phyloP scores from a whole-genome alignment of 2,888 invertebrate genomes.

The Parascotia fuliginaria region DNA sequence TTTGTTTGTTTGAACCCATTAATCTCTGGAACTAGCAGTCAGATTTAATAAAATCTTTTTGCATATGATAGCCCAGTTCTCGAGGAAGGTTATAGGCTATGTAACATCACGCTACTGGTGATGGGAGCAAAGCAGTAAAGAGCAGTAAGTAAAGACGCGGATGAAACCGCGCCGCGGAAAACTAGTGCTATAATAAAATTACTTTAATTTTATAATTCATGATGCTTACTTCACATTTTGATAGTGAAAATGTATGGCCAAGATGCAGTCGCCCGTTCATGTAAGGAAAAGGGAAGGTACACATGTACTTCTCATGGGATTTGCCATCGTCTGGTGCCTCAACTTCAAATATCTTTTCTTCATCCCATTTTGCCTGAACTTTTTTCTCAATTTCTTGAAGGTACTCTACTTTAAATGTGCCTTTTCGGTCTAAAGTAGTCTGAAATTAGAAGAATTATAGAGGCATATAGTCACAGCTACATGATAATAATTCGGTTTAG shows the following conservation, averaged over 20 bases:
- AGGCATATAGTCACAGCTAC: not conserved
- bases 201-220: too few relatives aligned
- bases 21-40: too few relatives aligned
- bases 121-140: too few relatives aligned
- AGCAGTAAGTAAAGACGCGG: too few relatives aligned
- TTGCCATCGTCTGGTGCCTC: constrained; percentile 90
- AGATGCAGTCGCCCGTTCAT: constrained; percentile 99
- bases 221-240: constrained; percentile 95
- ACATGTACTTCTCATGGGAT: constrained; percentile 93
- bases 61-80: too few relatives aligned
- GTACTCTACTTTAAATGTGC: constrained; percentile 98
- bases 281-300: constrained; percentile 99
- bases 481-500: not conserved
- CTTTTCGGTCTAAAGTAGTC: constrained; percentile 89
- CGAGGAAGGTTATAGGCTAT: too few relatives aligned
- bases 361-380: constrained; percentile 95
- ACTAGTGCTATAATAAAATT: too few relatives aligned
- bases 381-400: constrained; percentile 95
- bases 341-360: constrained; percentile 91
- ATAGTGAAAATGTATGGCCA: constrained; percentile 98
- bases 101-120: too few relatives aligned
- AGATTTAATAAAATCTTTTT: too few relatives aligned
- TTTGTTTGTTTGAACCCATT: too few relatives aligned
- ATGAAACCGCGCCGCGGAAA: too few relatives aligned
- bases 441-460: constrained; percentile 42